Conservation (phyloP, 2,888 invertebrate species). For the Drosophila quinaria region DNA sequence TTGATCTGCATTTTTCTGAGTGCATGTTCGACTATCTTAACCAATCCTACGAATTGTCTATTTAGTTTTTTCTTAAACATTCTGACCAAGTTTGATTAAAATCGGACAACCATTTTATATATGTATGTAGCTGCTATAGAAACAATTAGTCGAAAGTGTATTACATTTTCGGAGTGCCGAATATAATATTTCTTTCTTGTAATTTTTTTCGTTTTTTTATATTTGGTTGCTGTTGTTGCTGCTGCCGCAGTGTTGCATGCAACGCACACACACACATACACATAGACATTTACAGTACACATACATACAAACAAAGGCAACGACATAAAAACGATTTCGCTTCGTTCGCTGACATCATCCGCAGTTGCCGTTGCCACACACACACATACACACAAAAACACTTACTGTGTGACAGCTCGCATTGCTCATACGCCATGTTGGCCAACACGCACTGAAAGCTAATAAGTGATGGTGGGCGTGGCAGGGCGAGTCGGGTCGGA, state of each 20-base stretch:
- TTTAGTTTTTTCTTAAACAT: too few species aligned
- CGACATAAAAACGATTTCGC: constrained; percentile 35
- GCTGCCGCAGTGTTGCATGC: constrained; percentile 71
- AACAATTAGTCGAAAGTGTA: neutral
- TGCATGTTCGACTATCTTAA: too few species aligned
- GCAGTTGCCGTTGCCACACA: constrained; percentile 47
- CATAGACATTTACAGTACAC: constrained; percentile 1
- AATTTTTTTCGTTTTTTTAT: constrained; percentile 11
- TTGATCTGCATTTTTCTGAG: too few species aligned
- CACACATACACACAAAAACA: constrained; percentile 12
- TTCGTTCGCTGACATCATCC: constrained; percentile 77
- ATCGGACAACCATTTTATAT: neutral
- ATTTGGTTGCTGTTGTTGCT: constrained; percentile 45
- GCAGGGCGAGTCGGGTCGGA: neutral
- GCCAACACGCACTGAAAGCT: constrained; percentile 55
- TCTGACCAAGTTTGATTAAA: neutral
- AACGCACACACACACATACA: constrained; percentile 41
- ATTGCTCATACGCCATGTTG: constrained; percentile 63
- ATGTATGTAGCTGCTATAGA: too few species aligned
- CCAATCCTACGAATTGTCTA: too few species aligned
- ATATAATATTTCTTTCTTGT: neutral
- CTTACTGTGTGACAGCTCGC: constrained; percentile 43
- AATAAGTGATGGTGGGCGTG: constrained; percentile 41
- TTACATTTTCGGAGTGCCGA: neutral
- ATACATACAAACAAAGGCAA: constrained; percentile 5